A percentile compares a stretch with the other conserved stretches of the same genome.
Evolutionary conservation across 2,113 vertebrate genomes (phyloP).

Genomic region (Castor canadensis): DNA sequence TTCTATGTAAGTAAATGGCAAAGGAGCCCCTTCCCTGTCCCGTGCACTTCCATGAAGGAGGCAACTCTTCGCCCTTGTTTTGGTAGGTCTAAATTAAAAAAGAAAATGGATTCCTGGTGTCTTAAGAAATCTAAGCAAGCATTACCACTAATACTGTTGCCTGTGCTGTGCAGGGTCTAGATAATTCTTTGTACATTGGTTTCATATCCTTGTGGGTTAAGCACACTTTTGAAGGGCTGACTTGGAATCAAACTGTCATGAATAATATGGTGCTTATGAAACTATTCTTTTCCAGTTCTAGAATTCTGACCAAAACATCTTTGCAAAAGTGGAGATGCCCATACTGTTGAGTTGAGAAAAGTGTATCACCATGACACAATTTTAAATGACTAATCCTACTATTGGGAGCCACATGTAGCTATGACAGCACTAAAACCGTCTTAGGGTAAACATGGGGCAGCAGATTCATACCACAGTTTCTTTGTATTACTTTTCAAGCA

Average conservation of each 20-base stretch:
- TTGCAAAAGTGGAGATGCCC: background rate
- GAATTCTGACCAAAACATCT: slow-evolving; percentile 6
- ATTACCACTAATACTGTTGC: background rate
- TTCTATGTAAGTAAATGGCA: background rate
- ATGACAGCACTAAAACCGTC: slow-evolving; percentile 21
- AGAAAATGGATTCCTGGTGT: background rate
- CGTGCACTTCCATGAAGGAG: background rate
- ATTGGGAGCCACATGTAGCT: background rate
- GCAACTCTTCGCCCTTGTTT: background rate
- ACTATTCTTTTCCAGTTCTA: background rate
- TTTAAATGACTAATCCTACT: background rate
- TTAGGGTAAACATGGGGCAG: background rate
- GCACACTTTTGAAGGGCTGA: background rate
- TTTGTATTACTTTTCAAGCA: slow-evolving; percentile 30
- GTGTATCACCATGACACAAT: background rate
- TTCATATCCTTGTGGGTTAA: background rate
- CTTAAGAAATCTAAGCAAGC: background rate
- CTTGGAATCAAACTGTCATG: background rate
- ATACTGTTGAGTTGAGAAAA: background rate
- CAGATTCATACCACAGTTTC: slow-evolving; percentile 36
- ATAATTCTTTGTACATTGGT: background rate
- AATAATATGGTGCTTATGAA: background rate
- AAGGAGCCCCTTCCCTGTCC: fast-evolving
- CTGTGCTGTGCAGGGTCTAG: background rate
- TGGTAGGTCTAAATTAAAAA: background rate